These are phyloP conservation scores for Cheirogaleus major DNA, from an alignment of 2,797 vertebrate species.

Conservation along the genomic window DNA sequence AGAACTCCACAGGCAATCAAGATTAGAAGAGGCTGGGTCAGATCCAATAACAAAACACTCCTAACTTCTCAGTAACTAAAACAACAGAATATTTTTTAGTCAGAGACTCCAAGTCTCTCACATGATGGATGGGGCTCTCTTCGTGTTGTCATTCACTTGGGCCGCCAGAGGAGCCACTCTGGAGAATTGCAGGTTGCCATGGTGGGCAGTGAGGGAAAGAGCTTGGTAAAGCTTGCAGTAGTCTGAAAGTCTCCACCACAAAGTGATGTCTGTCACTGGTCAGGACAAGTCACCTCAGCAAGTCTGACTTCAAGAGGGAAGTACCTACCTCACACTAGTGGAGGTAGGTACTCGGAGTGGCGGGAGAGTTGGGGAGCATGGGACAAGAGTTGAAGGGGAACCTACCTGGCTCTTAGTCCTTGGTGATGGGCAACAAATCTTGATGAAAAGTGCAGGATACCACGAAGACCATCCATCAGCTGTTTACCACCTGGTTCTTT, in stretches of 20 bases:
- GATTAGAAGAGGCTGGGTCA: background rate
- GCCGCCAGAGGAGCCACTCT: background rate
- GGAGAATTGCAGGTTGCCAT: background rate
- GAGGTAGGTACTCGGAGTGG: constrained; percentile 18
- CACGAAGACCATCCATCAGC: background rate
- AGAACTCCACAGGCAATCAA: background rate
- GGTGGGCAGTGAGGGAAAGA: background rate
- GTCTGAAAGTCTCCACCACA: background rate
- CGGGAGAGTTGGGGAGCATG: background rate
- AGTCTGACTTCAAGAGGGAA: background rate
- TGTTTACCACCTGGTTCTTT: background rate
- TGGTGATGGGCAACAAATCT: background rate
- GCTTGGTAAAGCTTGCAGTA: background rate
- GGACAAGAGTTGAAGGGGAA: background rate
- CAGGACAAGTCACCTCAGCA: background rate
- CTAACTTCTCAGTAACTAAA: background rate
- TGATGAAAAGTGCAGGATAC: background rate
- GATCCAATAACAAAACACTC: background rate
- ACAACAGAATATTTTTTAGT: background rate
- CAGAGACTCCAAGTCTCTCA: background rate
- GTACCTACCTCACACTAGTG: fast-evolving
- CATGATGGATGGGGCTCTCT: background rate
- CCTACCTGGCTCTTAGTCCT: background rate
- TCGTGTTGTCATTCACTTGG: background rate
- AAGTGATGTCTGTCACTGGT: background rate